Evolutionary conservation across 2,113 vertebrate species (phyloP).

Genomic region (Hydrochoerus hydrochaeris): DNA sequence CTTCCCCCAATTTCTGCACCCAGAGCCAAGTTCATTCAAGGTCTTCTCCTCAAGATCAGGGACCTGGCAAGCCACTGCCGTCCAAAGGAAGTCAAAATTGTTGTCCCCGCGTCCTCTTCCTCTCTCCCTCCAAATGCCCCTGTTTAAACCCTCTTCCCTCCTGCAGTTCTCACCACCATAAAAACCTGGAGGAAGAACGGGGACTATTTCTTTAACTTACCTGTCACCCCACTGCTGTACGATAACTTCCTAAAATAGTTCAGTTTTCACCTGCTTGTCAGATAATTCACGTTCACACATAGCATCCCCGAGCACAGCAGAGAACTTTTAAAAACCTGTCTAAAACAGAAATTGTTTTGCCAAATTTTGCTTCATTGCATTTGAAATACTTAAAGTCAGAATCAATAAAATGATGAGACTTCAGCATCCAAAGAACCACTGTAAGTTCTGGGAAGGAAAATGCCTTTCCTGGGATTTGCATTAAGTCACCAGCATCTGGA

Average conservation of each 20-base stretch:
- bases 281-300: constrained; percentile 34
- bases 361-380: constrained; percentile 53
- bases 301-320: not conserved
- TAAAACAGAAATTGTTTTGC: constrained; percentile 51
- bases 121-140: not conserved
- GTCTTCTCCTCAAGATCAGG: not conserved
- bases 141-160: not conserved
- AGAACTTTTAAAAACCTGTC: not conserved
- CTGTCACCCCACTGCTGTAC: not conserved
- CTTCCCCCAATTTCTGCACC: not conserved
- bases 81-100: not conserved
- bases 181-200: not conserved
- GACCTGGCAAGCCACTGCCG: not conserved
- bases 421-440: constrained; percentile 52
- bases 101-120: not conserved
- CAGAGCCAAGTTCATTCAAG: not conserved
- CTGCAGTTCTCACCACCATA: not conserved
- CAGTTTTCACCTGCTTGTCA: constrained; percentile 21
- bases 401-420: constrained; percentile 64
- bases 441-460: constrained; percentile 53
- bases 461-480: constrained; percentile 52
- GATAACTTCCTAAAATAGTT: not conserved
- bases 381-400: constrained; percentile 73
- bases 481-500: constrained; percentile 59
- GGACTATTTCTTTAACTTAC: not conserved